Conservation (phyloP, 2,113 vertebrate species). For the Climacteris rufus region DNA sequence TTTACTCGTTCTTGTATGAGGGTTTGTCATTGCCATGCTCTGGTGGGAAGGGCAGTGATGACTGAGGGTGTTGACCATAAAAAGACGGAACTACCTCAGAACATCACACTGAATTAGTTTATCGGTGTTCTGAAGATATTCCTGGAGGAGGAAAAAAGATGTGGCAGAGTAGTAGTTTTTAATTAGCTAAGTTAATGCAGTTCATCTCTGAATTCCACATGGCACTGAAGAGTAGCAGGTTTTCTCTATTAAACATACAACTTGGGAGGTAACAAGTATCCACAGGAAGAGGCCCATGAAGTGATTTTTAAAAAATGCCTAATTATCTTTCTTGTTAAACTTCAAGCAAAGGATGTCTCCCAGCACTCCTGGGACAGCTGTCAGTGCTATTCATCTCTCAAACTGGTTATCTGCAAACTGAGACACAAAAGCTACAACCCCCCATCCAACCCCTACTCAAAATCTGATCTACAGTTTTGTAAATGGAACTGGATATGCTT, state of each 20-base stretch:
- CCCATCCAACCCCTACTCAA: not conserved
- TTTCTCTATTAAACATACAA: not conserved
- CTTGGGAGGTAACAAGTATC: not conserved
- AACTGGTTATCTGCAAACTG: not conserved
- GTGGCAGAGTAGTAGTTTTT: not conserved
- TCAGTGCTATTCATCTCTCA: not conserved
- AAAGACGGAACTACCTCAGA: not conserved
- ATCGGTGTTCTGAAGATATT: not conserved
- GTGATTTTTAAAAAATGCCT: not conserved
- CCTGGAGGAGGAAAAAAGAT: not conserved
- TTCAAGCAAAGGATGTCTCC: not conserved
- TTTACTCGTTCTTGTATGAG: not conserved
- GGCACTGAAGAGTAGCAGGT: not conserved
- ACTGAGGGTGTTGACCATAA: not conserved
- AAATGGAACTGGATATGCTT: not conserved
- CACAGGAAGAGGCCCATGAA: not conserved
- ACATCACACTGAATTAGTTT: rapidly evolving
- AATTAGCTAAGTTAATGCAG: not conserved
- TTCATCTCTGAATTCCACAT: not conserved
- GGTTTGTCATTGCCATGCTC: not conserved
- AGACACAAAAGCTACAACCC: not conserved
- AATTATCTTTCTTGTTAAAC: not conserved
- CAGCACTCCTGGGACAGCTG: not conserved
- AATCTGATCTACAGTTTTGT: not conserved
- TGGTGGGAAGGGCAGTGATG: not conserved